Evolutionary conservation across 2,888 invertebrate genomes (phyloP), one percentile per base, ranked within the genome.

Genomic region (Hydriomena furcata): DNA sequence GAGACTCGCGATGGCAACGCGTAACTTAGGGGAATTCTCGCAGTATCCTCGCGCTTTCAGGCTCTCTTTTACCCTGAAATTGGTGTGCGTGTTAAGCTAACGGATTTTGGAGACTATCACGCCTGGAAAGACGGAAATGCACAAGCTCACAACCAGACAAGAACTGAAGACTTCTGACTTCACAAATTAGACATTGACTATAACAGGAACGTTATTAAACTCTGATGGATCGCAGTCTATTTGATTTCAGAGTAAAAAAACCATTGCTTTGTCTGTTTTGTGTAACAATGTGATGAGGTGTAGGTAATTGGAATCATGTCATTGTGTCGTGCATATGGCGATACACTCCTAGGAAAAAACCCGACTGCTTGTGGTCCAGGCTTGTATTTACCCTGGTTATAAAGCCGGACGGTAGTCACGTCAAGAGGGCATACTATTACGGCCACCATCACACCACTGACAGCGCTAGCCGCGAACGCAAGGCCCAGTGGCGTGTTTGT

Each of bases 361-460:
- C 41, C 32, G 34, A 28, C 27, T 20, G 42, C 42, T 37, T 28
- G 10, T 25, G 35, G 24, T 21, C 30, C 40, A 45, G 31, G 34
- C 12, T 17, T 10, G 32, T 65, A 72, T 77, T 78, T 91, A 93
- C 95, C 95, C 93, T 97, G 97, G 84, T 97, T 97, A 75, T 96
- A 97, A 52, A 97, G 91, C 59, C 97, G 91, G n/a, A 97, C 96
- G 34, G 96, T 93, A 60, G 95, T 91, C 23, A 97, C 95, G 79
- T 98, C 97, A 71, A 97, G 94, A 0, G 97, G 98, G 47, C 97
- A 96, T 92, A 97, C 95, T 54, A 93, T 91, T 0, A 95, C 63
- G 3, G 94, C 94, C 13, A 97, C 94, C 32, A 93, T 93, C 25
- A 94, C 84, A 0, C 97, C 97, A 53, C 96, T 95, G 11, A 95